Conservation (phyloP, 2,888 invertebrate species). For the Subacronicta megacephala region DNA sequence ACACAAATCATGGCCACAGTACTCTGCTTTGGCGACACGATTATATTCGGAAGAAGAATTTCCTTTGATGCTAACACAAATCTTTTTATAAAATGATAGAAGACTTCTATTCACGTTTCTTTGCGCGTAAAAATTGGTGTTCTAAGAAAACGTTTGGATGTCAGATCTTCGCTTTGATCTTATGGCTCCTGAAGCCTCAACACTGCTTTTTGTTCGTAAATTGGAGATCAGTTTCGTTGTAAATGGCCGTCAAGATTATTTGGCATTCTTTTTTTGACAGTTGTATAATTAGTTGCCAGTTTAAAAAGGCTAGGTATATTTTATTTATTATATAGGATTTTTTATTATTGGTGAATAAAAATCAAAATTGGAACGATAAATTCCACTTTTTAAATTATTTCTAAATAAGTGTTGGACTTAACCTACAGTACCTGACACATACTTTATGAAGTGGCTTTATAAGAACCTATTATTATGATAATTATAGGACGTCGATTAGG, state of each 20-base stretch:
- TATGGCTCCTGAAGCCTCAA: constrained; percentile 18
- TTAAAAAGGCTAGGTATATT: neutral
- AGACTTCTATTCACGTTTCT: constrained; percentile 49
- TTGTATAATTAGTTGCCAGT: neutral
- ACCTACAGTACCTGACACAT: no score
- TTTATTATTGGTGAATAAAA: neutral
- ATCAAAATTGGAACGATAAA: neutral
- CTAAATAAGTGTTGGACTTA: no score
- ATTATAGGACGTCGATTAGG: no score
- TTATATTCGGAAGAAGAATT: constrained; percentile 49
- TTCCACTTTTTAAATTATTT: neutral
- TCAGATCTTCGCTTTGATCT: constrained; percentile 24
- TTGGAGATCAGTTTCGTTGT: constrained; percentile 5
- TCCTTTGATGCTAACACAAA: constrained; percentile 54
- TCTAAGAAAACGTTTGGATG: constrained; percentile 42
- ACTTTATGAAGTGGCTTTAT: no score
- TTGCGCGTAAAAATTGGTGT: constrained; percentile 60
- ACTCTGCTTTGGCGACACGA: constrained; percentile 50
- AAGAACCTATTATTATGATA: no score
- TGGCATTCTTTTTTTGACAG: constrained; percentile 13
- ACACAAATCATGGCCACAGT: constrained; percentile 19
- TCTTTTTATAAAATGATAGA: constrained; percentile 56
- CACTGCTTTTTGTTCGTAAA: constrained; percentile 13
- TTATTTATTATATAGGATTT: neutral
- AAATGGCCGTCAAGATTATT: constrained; percentile 5